Evolutionary conservation across 1,140 invertebrate species (phyloP).

Genomic region (Diuraphis noxia): DNA sequence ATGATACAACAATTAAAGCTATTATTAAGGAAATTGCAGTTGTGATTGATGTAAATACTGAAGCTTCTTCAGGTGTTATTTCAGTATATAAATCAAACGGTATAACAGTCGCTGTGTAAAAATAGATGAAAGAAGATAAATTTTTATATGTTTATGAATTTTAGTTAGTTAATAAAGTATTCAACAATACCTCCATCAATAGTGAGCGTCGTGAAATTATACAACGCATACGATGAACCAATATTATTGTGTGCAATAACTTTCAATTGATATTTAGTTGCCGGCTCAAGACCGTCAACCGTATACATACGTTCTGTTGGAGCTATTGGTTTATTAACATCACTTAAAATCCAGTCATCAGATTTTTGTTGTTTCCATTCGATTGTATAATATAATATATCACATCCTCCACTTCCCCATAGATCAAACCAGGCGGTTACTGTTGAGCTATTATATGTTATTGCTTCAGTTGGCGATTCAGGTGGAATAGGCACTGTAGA

Average conservation of each 20-base stretch:
- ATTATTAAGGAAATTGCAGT: slow-evolving; percentile 38
- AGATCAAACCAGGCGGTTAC: slow-evolving; percentile 85
- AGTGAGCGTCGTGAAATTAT: slow-evolving; percentile 82
- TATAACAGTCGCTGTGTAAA: slow-evolving; percentile 40
- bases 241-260: slow-evolving; percentile 91
- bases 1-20: slow-evolving; percentile 36
- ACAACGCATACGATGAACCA: slow-evolving; percentile 82
- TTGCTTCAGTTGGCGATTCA: slow-evolving; percentile 75
- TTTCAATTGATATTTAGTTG: slow-evolving; percentile 83
- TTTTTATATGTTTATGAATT: not conserved
- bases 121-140: not conserved
- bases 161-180: not conserved
- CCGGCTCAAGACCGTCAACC: slow-evolving; percentile 77
- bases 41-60: slow-evolving; percentile 37
- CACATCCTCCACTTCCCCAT: slow-evolving; percentile 88
- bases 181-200: slow-evolving; percentile 68
- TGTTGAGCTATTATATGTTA: slow-evolving; percentile 84
- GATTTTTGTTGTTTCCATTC: slow-evolving; percentile 70
- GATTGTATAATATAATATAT: slow-evolving; percentile 83
- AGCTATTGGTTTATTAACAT: slow-evolving; percentile 71
- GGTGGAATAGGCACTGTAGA: slow-evolving; percentile 73
- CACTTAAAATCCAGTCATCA: slow-evolving; percentile 67
- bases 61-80: slow-evolving; percentile 18
- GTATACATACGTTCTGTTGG: slow-evolving; percentile 77
- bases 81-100: slow-evolving; percentile 42